These are phyloP conservation scores for Rynchops niger DNA, from an alignment of 2,113 vertebrate species.

Conservation along the genomic window DNA sequence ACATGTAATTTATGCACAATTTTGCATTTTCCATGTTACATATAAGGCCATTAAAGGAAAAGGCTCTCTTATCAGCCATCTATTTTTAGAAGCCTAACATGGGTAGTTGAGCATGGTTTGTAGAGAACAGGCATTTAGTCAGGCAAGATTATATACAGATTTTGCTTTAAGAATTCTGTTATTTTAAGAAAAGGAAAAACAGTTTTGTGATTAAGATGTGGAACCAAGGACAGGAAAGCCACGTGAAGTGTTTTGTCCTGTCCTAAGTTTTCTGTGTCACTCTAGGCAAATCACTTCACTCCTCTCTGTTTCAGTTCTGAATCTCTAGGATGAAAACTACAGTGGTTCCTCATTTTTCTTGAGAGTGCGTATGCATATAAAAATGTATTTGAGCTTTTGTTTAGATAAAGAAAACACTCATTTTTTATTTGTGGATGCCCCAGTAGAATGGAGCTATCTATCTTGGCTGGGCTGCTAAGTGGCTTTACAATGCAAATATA, in stretches of 20 bases:
- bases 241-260: not conserved
- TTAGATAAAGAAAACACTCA: not conserved
- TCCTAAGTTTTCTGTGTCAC: not conserved
- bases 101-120: not conserved
- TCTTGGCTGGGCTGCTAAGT: not conserved
- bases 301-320: not conserved
- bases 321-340: not conserved
- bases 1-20: not conserved
- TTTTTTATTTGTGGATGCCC: not conserved
- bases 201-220: not conserved
- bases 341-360: not conserved
- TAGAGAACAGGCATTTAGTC: not conserved
- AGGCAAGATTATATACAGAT: not conserved
- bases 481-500: not conserved
- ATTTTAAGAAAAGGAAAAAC: not conserved
- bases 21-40: not conserved
- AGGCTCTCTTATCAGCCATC: not conserved
- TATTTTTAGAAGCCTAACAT: not conserved
- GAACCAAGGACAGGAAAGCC: not conserved
- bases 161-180: not conserved
- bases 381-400: not conserved
- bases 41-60: not conserved
- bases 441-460: not conserved
- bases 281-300: not conserved
- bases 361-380: not conserved